A percentile compares a stretch with the other conserved stretches of the same genome.
These are phyloP conservation scores for Cyrtodaria siliqua DNA, from an alignment of 2,888 invertebrate genomes.

Conservation along the genomic window DNA sequence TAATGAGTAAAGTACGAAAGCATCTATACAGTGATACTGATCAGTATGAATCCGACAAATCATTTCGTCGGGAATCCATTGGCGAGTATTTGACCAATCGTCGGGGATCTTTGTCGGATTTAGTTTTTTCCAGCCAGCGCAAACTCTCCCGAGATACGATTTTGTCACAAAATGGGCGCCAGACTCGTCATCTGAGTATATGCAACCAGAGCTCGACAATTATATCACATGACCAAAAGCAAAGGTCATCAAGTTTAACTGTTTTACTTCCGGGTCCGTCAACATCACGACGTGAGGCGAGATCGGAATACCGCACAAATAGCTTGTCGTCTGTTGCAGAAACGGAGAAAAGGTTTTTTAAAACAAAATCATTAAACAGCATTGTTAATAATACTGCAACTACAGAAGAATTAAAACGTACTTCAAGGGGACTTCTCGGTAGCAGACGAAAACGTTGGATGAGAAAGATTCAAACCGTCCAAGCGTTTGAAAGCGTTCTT, in stretches of 20 bases:
- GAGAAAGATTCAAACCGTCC: constrained; percentile 46
- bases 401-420: background rate
- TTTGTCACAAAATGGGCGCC: constrained; percentile 17
- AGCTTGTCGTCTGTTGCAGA: constrained; percentile 1
- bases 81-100: constrained; percentile 47
- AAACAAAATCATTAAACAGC: constrained; percentile 41
- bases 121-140: constrained; percentile 45
- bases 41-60: background rate
- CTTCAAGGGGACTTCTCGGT: constrained; percentile 4
- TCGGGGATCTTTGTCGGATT: constrained; percentile 57
- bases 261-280: constrained; percentile 1
- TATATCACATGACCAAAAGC: constrained; percentile 31
- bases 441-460: constrained; percentile 33
- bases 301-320: constrained; percentile 9
- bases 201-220: constrained; percentile 20
- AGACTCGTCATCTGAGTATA: constrained; percentile 42
- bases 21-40: constrained; percentile 53
- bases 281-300: background rate
- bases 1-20: constrained; percentile 14
- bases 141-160: constrained; percentile 47
- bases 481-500: constrained; percentile 44
- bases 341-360: constrained; percentile 20
- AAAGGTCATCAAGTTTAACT: constrained; percentile 36
- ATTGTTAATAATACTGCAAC: background rate
- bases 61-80: constrained; percentile 45